These are phyloP conservation scores for Drosophila insularis DNA, from an alignment of 1,140 invertebrate genomes.

Conservation along the genomic window DNA sequence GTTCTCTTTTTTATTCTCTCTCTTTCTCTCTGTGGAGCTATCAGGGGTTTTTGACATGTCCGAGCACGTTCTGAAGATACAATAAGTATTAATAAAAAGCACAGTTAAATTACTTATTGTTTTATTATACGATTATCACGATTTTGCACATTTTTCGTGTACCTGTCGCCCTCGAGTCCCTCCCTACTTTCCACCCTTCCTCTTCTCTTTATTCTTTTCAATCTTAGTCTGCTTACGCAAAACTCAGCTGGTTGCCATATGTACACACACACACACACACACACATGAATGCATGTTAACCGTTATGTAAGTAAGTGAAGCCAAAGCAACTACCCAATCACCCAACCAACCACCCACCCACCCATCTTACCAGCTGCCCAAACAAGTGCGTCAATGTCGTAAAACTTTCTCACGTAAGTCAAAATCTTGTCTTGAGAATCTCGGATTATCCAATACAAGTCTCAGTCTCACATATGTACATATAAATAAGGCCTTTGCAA, in stretches of 20 bases:
- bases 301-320: constrained; percentile 44
- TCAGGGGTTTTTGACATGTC: constrained; percentile 35
- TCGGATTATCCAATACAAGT: constrained; percentile 30
- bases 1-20: neutral
- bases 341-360: constrained; percentile 14
- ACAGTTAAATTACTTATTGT: constrained; percentile 33
- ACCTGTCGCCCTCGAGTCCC: constrained; percentile 18
- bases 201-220: constrained; percentile 2
- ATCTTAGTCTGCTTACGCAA: constrained; percentile 63
- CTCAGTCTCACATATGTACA: constrained; percentile 11
- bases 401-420: constrained; percentile 77
- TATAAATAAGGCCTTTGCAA: constrained; percentile 5
- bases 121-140: constrained; percentile 17
- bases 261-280: neutral
- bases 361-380: constrained; percentile 35
- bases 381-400: constrained; percentile 65
- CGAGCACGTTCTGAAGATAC: constrained; percentile 56
- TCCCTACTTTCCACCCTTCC: no score
- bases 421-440: constrained; percentile 53
- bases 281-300: constrained; percentile 30
- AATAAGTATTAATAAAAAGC: constrained; percentile 44
- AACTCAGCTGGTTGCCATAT: constrained; percentile 57
- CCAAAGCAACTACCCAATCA: constrained; percentile 16
- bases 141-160: constrained; percentile 22
- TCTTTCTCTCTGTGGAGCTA: neutral